These are phyloP conservation scores for Pseudomyrmex sp. DNA, from an alignment of 1,140 invertebrate species.

Conservation along the genomic window DNA sequence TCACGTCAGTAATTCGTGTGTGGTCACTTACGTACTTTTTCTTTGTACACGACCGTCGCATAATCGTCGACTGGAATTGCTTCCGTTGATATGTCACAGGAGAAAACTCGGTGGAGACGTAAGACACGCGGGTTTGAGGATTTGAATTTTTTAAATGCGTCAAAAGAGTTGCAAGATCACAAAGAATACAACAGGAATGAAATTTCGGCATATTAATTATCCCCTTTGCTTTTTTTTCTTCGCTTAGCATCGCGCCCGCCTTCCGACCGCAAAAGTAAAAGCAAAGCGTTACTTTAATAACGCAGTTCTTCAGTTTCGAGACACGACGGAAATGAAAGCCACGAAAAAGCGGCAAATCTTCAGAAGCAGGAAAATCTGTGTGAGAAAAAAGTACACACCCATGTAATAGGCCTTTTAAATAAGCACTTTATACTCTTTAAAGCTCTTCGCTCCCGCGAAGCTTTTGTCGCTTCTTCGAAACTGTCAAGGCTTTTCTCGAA, in stretches of 20 bases:
- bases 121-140: slow-evolving; percentile 12
- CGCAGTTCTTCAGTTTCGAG: background rate
- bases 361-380: background rate
- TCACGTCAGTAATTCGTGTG: background rate
- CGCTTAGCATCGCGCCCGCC: too few species aligned
- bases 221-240: too few species aligned
- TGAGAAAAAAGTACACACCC: slow-evolving; percentile 1
- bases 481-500: background rate
- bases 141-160: background rate
- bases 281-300: slow-evolving; percentile 2
- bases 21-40: background rate
- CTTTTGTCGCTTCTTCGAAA: slow-evolving; percentile 4
- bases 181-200: background rate
- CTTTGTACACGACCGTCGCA: slow-evolving; percentile 20
- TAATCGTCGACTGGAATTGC: slow-evolving; percentile 12
- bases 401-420: slow-evolving; percentile 43
- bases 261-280: too few species aligned
- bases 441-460: slow-evolving; percentile 10
- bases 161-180: background rate
- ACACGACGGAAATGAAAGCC: background rate
- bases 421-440: slow-evolving; percentile 16
- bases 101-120: slow-evolving; percentile 37
- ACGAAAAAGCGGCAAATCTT: background rate
- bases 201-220: background rate
- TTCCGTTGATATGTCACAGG: slow-evolving; percentile 49